phyloP scores from a whole-genome alignment of 2,113 vertebrate species.

The Arizona elegans region DNA sequence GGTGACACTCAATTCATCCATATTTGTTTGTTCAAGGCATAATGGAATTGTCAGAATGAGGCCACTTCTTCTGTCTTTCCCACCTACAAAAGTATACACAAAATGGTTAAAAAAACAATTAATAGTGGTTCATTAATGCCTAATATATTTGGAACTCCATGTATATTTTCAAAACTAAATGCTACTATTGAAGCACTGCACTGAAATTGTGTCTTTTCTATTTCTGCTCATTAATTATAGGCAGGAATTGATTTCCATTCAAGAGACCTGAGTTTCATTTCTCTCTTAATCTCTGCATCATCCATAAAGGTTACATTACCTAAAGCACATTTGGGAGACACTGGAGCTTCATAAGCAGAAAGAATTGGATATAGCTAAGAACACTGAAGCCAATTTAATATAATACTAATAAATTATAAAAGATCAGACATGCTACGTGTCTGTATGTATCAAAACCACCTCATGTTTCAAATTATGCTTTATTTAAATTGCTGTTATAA shows the following conservation, averaged over 20 bases:
- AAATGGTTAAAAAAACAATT: not conserved
- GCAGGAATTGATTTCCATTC: not conserved
- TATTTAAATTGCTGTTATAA: not conserved
- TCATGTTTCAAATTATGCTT: not conserved
- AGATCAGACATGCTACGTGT: not conserved
- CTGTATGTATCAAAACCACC: not conserved
- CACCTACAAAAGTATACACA: slow-evolving; percentile 75
- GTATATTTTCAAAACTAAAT: not conserved
- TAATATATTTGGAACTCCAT: slow-evolving; percentile 6
- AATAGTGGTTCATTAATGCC: not conserved
- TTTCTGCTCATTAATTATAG: not conserved
- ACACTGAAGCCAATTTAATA: not conserved
- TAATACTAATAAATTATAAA: not conserved
- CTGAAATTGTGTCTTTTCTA: not conserved
- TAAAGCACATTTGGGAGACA: not conserved
- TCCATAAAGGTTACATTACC: not conserved
- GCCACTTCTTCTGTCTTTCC: slow-evolving; percentile 95
- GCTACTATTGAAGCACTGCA: not conserved
- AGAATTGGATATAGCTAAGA: not conserved
- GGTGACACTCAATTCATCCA: slow-evolving; percentile 95
- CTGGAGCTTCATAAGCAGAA: not conserved
- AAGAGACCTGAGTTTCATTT: not conserved
- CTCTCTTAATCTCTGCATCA: not conserved
- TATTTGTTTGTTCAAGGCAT: slow-evolving; percentile 94
- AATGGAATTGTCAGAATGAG: slow-evolving; percentile 98